phyloP scores from a whole-genome alignment of 2,797 vertebrate genomes.

The Typhlichthys eigenmanni region DNA sequence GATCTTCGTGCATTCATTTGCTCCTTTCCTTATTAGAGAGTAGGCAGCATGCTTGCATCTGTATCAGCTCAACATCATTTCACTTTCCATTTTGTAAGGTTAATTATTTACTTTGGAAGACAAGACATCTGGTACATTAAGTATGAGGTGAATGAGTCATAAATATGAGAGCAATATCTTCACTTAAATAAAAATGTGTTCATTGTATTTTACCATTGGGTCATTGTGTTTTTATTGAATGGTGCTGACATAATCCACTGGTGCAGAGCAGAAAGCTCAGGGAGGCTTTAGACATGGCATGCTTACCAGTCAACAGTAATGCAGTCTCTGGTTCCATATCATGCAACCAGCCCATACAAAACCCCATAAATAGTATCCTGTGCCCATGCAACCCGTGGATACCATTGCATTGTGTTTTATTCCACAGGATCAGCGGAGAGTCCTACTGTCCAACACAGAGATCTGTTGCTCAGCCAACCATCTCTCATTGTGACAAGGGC shows the following conservation, averaged over 20 bases:
- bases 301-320: conserved; percentile 27
- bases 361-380: not conserved
- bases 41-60: not conserved
- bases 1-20: conserved; percentile 61
- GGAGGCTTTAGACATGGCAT: conserved; percentile 5
- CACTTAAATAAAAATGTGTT: conserved; percentile 6
- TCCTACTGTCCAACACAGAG: conserved; percentile 1
- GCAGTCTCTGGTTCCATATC: conserved; percentile 1
- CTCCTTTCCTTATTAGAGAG: conserved; percentile 40
- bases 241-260: not conserved
- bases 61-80: not conserved
- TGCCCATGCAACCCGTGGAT: conserved; percentile 20
- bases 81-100: not conserved
- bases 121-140: no score
- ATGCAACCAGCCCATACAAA: not conserved
- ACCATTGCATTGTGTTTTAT: conserved; percentile 34
- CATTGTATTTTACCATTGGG: not conserved
- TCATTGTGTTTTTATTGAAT: not conserved
- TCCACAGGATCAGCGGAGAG: conserved; percentile 42
- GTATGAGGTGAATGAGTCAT: no score
- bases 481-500: not conserved
- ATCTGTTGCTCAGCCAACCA: conserved; percentile 27
- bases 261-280: not conserved
- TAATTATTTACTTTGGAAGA: not conserved
- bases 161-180: not conserved